Percentiles rank a stretch among this genome's conserved stretches.
phyloP scores from a whole-genome alignment of 2,113 vertebrate species.

The Castor canadensis region DNA sequence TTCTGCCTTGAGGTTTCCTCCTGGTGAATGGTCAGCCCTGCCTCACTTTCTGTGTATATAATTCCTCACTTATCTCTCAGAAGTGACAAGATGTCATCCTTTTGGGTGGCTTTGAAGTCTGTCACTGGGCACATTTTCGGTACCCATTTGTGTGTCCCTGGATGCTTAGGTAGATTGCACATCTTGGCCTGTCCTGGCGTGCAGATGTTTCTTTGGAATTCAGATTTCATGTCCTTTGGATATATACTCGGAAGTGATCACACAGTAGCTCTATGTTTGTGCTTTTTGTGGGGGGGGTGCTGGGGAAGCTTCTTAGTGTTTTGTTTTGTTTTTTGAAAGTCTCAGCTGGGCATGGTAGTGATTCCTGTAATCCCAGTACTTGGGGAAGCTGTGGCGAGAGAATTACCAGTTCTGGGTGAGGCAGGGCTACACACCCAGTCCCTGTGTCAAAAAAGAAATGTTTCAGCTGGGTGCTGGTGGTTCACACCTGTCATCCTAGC shows the following conservation, averaged over 20 bases:
- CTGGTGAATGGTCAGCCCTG: rapidly evolving
- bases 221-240: background rate
- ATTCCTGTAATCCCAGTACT: background rate
- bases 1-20: background rate
- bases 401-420: background rate
- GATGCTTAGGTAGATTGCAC: background rate
- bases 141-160: too few relatives aligned
- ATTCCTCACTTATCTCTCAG: background rate
- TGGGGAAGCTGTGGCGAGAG: background rate
- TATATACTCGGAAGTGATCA: background rate
- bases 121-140: background rate
- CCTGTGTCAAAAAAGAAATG: too few relatives aligned
- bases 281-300: too few relatives aligned
- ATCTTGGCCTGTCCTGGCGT: background rate
- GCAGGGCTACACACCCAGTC: too few relatives aligned
- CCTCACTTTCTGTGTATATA: too few relatives aligned
- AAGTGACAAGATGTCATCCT: background rate
- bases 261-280: background rate
- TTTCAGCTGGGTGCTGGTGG: too few relatives aligned
- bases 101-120: background rate
- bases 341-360: background rate
- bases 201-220: background rate
- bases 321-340: background rate
- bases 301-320: background rate
- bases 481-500: too few relatives aligned